These are phyloP conservation scores for Bucco capensis DNA, from an alignment of 2,113 vertebrate species.

Conservation along the genomic window DNA sequence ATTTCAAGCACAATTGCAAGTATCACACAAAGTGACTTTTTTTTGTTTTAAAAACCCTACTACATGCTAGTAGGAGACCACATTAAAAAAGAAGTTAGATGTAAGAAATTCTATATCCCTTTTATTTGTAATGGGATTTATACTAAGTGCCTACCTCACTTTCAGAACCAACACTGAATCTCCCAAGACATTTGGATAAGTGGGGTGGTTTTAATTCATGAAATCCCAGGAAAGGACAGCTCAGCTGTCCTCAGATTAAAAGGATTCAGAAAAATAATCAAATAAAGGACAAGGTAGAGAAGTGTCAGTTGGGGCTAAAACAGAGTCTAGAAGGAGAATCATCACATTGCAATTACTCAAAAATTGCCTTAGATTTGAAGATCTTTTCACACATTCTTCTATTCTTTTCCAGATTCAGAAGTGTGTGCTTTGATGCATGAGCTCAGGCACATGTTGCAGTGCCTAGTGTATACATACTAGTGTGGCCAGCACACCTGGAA, in stretches of 20 bases:
- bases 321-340: not conserved
- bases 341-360: not conserved
- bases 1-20: not conserved
- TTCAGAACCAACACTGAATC: not conserved
- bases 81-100: not conserved
- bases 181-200: not conserved
- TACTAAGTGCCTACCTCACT: not conserved
- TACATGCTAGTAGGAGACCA: not conserved
- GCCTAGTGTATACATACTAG: not conserved
- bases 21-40: not conserved
- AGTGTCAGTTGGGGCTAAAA: not conserved
- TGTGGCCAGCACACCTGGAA: not conserved
- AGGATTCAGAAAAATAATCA: not conserved
- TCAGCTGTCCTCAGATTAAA: not conserved
- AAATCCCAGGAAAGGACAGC: not conserved
- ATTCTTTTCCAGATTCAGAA: not conserved
- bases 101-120: not conserved
- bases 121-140: slow-evolving; percentile 14
- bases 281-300: not conserved
- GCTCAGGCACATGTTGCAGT: rapidly evolving
- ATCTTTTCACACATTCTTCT: not conserved
- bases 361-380: not conserved
- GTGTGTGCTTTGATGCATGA: not conserved
- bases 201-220: not conserved
- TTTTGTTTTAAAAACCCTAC: not conserved